phyloP scores from a whole-genome alignment of 2,888 invertebrate species.

The Helobdella robusta region DNA sequence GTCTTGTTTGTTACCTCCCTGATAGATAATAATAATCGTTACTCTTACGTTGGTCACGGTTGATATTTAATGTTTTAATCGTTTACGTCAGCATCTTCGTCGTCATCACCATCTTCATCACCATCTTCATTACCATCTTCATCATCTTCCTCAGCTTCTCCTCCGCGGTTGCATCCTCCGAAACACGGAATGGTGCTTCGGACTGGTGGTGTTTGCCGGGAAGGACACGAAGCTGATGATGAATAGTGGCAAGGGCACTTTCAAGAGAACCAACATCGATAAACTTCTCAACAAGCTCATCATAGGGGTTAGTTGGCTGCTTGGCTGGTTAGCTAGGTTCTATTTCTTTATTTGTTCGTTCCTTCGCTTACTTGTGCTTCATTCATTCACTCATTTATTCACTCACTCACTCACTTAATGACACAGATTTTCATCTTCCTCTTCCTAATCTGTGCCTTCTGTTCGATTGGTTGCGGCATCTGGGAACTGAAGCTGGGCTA shows the following conservation, averaged over 20 bases:
- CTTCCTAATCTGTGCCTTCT: constrained; percentile 90
- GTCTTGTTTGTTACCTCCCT: no score
- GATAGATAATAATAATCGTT: neutral
- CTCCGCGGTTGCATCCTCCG: constrained; percentile 88
- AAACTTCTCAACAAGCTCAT: constrained; percentile 95
- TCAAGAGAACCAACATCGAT: constrained; percentile 97
- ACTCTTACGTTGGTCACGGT: neutral
- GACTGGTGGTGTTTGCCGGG: constrained; percentile 85
- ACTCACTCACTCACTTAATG: constrained; percentile 11
- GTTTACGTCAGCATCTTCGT: no score
- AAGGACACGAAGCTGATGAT: constrained; percentile 99
- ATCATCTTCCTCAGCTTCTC: constrained; percentile 84
- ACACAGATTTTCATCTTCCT: constrained; percentile 93
- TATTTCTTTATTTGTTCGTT: neutral
- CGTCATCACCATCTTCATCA: constrained; percentile 39
- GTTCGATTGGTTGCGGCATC: constrained; percentile 90
- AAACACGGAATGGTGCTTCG: constrained; percentile 55
- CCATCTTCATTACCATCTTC: no score
- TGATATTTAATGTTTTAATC: no score
- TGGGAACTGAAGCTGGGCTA: constrained; percentile 84
- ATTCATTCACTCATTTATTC: neutral
- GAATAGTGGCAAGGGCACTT: constrained; percentile 96
- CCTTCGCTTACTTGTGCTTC: neutral
- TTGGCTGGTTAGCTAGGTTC: neutral
- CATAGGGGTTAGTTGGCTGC: constrained; percentile 69